These are phyloP conservation scores for Oscheius sp. DNA, from an alignment of 2,888 invertebrate genomes.

Conservation along the genomic window DNA sequence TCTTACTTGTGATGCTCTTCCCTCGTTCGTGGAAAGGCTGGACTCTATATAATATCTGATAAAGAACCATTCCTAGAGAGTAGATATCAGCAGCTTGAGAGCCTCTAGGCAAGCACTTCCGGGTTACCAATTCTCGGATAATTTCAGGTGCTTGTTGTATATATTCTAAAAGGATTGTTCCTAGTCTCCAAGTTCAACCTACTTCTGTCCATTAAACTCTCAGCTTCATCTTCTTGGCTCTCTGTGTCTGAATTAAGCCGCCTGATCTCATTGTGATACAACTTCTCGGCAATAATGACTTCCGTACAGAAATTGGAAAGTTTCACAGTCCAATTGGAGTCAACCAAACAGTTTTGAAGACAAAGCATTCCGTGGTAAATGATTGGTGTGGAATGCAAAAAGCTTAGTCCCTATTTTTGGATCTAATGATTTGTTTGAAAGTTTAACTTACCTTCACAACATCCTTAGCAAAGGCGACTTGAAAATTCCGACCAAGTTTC, in stretches of 20 bases:
- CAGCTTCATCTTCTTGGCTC: conserved; percentile 17
- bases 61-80: conserved; percentile 65
- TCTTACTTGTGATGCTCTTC: conserved; percentile 28
- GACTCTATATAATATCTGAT: conserved; percentile 66
- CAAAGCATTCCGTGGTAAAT: conserved; percentile 65
- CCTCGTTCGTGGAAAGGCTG: conserved; percentile 67
- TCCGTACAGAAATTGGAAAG: conserved; percentile 68
- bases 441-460: conserved; percentile 43
- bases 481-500: conserved; percentile 68
- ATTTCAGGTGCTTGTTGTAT: conserved; percentile 69
- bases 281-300: conserved; percentile 64
- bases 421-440: not conserved
- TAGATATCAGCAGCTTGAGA: conserved; percentile 64
- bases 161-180: conserved; percentile 53
- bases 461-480: conserved; percentile 69
- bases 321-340: conserved; percentile 69
- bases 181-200: not conserved
- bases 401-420: conserved; percentile 59
- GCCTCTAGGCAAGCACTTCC: conserved; percentile 59
- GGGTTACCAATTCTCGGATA: conserved; percentile 64
- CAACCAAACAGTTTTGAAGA: conserved; percentile 68
- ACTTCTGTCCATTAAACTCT: conserved; percentile 36
- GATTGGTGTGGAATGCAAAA: conserved; percentile 62
- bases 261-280: conserved; percentile 54
- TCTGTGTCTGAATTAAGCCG: conserved; percentile 22